Conservation (phyloP, 2,113 vertebrate species). For the Actenoides lindsayi region DNA sequence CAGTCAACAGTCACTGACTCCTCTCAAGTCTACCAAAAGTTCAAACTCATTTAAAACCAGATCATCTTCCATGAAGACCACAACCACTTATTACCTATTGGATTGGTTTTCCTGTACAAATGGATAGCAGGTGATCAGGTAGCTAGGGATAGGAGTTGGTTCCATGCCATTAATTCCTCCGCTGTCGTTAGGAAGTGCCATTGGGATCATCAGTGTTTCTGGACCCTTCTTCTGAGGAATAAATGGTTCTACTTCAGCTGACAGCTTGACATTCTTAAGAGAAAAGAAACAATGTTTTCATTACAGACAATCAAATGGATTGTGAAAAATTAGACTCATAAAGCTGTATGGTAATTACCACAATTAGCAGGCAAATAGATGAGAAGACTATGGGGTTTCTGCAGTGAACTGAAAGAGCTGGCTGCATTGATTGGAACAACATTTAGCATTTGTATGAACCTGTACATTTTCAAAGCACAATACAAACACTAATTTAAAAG, state of each 20-base stretch:
- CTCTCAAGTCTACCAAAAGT: background rate
- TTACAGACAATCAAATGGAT: background rate
- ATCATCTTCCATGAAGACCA: background rate
- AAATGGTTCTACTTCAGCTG: constrained; percentile 97
- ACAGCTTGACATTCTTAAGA: constrained; percentile 94
- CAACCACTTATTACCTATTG: constrained; percentile 84
- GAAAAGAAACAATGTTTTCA: background rate
- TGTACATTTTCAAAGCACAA: constrained; percentile 14
- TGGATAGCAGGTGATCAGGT: constrained; percentile 98
- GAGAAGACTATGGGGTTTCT: background rate
- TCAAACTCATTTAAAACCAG: background rate
- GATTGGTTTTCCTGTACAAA: constrained; percentile 98
- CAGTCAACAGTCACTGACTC: background rate
- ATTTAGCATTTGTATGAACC: constrained; percentile 3
- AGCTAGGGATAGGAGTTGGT: constrained; percentile 93
- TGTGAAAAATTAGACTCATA: background rate
- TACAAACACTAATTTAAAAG: background rate
- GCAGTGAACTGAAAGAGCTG: background rate
- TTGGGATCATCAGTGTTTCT: constrained; percentile 88
- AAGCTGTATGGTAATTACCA: background rate
- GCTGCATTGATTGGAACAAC: background rate
- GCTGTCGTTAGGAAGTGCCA: constrained; percentile 88
- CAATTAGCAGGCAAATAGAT: background rate
- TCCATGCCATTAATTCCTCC: constrained; percentile 85
- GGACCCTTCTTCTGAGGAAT: constrained; percentile 95